Percentiles rank a stretch among this genome's conserved stretches.
Conservation (phyloP, 1,140 invertebrate species). For the Cyclina sinensis region DNA sequence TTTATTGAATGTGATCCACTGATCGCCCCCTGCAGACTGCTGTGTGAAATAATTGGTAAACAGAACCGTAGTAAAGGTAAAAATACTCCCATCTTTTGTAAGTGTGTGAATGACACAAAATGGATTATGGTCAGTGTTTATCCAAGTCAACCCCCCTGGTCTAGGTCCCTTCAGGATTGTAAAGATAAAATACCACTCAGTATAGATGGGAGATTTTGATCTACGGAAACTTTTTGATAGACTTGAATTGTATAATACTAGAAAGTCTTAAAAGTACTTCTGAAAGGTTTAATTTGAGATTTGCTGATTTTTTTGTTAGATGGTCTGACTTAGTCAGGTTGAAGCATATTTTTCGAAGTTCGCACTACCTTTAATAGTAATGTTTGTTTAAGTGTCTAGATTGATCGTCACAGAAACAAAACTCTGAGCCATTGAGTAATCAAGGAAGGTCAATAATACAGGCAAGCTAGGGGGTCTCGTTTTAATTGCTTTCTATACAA, state of each 20-base stretch:
- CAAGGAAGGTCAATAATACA: conserved; percentile 23
- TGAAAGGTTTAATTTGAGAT: not conserved
- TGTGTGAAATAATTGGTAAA: conserved; percentile 16
- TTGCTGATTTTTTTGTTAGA: no score
- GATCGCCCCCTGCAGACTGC: conserved; percentile 38
- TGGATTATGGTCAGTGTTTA: conserved; percentile 1
- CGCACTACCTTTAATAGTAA: not conserved
- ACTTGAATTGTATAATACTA: no score
- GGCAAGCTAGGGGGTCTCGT: conserved; percentile 1
- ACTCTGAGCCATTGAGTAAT: not conserved
- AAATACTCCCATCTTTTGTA: conserved; percentile 4
- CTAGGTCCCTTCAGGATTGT: not conserved
- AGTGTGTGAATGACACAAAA: not conserved
- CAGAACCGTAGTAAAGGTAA: conserved; percentile 2
- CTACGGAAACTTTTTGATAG: no score
- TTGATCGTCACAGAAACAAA: conserved; percentile 17
- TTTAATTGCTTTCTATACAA: conserved; percentile 37
- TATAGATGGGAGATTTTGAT: no score
- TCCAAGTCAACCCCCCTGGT: not conserved
- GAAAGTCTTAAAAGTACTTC: no score
- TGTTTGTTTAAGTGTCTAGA: conserved; percentile 15
- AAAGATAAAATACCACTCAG: not conserved
- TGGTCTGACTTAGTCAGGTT: no score
- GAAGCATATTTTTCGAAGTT: no score
- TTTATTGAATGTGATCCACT: conserved; percentile 39